Conservation (phyloP, 2,888 invertebrate genomes). For the Tachina grossa region DNA sequence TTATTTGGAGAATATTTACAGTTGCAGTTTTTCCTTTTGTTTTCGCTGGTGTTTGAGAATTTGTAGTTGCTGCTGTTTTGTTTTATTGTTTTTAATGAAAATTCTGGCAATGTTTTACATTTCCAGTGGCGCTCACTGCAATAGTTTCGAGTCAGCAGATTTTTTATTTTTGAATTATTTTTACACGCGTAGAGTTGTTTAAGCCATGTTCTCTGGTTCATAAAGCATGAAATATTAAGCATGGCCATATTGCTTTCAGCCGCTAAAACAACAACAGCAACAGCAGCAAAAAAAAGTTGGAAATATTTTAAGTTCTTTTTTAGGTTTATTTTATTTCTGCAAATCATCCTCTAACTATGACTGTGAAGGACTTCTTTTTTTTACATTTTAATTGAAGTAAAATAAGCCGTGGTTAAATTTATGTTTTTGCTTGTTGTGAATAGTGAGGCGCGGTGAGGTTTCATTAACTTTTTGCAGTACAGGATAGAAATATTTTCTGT, state of each 20-base stretch:
- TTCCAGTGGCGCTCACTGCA: slow-evolving; percentile 54
- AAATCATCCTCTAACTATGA: slow-evolving; percentile 43
- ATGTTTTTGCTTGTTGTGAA: slow-evolving; percentile 37
- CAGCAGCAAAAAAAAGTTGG: background rate
- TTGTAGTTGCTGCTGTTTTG: slow-evolving; percentile 17
- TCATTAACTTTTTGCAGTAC: slow-evolving; percentile 24
- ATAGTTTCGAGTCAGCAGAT: slow-evolving; percentile 62
- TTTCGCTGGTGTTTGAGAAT: background rate
- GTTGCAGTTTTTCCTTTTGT: slow-evolving; percentile 57
- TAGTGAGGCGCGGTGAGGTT: slow-evolving; percentile 18
- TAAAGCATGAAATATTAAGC: slow-evolving; percentile 70
- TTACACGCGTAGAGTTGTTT: slow-evolving; percentile 56
- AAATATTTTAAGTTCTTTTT: slow-evolving; percentile 37
- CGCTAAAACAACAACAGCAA: slow-evolving; percentile 32
- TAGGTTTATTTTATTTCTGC: slow-evolving; percentile 34
- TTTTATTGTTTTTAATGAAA: slow-evolving; percentile 54
- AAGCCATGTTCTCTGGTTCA: slow-evolving; percentile 68
- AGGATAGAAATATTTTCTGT: slow-evolving; percentile 42
- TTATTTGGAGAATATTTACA: slow-evolving; percentile 64
- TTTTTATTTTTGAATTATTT: slow-evolving; percentile 53
- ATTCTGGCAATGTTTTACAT: slow-evolving; percentile 64
- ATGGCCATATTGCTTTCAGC: slow-evolving; percentile 69
- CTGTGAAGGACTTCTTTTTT: slow-evolving; percentile 69
- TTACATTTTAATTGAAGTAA: slow-evolving; percentile 72
- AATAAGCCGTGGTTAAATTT: slow-evolving; percentile 68